Evolutionary conservation across 2,113 vertebrate species (phyloP).

Genomic region (Bambusicola thoracicus): DNA sequence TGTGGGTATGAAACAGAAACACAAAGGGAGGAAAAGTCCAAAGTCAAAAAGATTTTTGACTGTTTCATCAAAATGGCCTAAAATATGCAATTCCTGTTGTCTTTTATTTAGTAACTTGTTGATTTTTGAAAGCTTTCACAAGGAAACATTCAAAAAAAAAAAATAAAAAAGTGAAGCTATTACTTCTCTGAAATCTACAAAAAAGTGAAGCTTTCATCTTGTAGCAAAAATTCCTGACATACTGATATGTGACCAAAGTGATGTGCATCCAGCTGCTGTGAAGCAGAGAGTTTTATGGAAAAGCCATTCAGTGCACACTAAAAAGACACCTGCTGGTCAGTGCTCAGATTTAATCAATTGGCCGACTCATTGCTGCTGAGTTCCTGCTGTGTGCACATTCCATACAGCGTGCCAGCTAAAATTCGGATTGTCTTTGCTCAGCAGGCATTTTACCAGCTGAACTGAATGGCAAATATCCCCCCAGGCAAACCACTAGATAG

Average conservation of each 20-base stretch:
- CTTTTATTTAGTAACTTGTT: not conserved
- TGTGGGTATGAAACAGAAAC: not conserved
- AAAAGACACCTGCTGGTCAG: conserved; percentile 39
- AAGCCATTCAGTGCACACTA: not conserved
- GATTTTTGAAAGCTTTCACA: not conserved
- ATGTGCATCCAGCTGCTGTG: not conserved
- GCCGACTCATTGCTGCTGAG: not conserved
- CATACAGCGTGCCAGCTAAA: not conserved
- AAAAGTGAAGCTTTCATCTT: not conserved
- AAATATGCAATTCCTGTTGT: not conserved
- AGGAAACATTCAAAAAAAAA: too few species aligned
- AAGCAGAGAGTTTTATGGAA: not conserved
- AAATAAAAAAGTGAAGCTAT: not conserved
- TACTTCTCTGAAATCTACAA: not conserved
- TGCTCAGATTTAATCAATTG: conserved; percentile 9
- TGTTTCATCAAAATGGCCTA: not conserved
- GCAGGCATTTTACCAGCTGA: not conserved
- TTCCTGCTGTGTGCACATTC: not conserved
- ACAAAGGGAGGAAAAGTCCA: not conserved
- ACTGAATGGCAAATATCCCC: not conserved
- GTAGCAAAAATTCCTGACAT: not conserved
- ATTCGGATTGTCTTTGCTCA: not conserved
- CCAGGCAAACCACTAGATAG: not conserved
- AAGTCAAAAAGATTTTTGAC: not conserved
- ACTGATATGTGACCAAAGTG: not conserved